Percentiles rank a stretch among this genome's conserved stretches.
Conservation (phyloP, 2,888 invertebrate genomes). For the Agrilus cyanescens region DNA sequence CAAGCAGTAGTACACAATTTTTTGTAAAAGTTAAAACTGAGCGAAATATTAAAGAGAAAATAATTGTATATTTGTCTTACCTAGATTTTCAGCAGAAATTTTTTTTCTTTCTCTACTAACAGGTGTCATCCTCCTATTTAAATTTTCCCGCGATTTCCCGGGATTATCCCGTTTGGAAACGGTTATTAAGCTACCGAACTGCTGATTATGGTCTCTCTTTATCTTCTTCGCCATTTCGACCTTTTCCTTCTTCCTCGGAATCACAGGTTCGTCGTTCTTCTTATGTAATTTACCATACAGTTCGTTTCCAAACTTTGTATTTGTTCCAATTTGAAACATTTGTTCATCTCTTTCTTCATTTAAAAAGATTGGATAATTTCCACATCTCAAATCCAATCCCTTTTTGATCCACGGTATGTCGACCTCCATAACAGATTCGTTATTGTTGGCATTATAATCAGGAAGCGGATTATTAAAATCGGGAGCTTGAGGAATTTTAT, state of each 20-base stretch:
- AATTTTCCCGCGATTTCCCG: conserved; percentile 24
- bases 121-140: conserved; percentile 31
- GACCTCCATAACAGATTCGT: conserved; percentile 5
- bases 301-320: background rate
- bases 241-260: conserved; percentile 43
- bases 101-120: conserved; percentile 37
- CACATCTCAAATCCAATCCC: too few relatives aligned
- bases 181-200: conserved; percentile 32
- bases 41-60: too few relatives aligned
- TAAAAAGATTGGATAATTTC: too few relatives aligned
- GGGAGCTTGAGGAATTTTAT: conserved; percentile 33
- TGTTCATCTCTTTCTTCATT: too few relatives aligned
- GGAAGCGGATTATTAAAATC: too few relatives aligned
- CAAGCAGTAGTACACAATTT: too few relatives aligned
- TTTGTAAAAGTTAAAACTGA: too few relatives aligned
- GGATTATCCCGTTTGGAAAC: conserved; percentile 29
- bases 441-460: conserved; percentile 1
- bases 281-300: conserved; percentile 3
- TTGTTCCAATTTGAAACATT: background rate
- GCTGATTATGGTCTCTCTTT: conserved; percentile 31
- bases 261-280: conserved; percentile 35
- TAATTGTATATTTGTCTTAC: conserved; percentile 29
- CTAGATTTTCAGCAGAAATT: conserved; percentile 32
- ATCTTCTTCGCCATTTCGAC: conserved; percentile 34
- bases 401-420: background rate